Evolutionary conservation across 2,113 vertebrate genomes (phyloP), one percentile per base, ranked within the genome.

Genomic region (Corythoichthys intestinalis): DNA sequence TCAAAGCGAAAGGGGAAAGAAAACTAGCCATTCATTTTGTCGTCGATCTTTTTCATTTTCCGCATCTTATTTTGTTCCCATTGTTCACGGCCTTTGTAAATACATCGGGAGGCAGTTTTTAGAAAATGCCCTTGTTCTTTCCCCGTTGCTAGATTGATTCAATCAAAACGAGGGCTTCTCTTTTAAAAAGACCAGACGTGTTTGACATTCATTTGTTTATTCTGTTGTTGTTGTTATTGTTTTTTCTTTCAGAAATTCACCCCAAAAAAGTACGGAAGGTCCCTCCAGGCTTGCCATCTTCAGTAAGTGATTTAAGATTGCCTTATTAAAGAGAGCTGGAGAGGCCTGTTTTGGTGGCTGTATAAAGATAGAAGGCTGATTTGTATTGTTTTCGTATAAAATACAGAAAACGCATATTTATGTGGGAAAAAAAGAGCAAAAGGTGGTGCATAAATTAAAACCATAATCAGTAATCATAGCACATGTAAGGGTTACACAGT

Each of bases 221-320:
- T 78, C 79, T 62, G 2, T 68, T 59, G 12, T 53, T 28, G 47
- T 76, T 65, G 13, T 11, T 61, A 70, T 60, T 17, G 61, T 73
- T 66, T 46, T 15, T 64, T 20, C 77, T 91, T 92, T 78, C 91
- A 97, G 95, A 98, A 74, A 92, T 96, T 69, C 96, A 96, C 81
- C 90, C 95, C 85, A 98, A 98, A 92, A 98, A 97, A 92, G 95
- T 98, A 78, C 93, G 96, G 39, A 98, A 98, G 90, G 96, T 98
- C 85, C 96, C 96, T 65, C 96, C 96, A 58, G 96, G 96, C 83
- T 92, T 98, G 89, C 96, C 96, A 50, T 98, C 96, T 71, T 98
- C 96, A 77, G 96, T 98, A 94, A 98, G 96, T 97, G 70, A 76
- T 38, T 57, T 35, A 13, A 35, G 12, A 49, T 57, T 61, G 15